Conservation (phyloP, 2,113 vertebrate genomes). For the Steatornis caripensis region DNA sequence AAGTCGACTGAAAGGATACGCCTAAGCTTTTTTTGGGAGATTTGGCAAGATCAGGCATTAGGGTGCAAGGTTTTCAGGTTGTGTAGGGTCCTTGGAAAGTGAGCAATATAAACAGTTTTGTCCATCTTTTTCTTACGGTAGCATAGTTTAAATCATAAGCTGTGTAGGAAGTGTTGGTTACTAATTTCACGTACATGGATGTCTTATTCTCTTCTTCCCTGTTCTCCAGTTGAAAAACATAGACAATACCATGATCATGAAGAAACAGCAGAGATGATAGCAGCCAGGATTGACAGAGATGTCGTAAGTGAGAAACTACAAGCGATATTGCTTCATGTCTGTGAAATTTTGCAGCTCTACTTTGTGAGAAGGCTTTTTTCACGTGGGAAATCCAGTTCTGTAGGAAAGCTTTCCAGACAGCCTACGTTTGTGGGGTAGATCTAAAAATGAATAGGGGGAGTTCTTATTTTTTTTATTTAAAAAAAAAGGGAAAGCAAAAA, state of each 20-base stretch:
- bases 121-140: not conserved
- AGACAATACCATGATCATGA: conserved; percentile 71
- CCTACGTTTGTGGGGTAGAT: not conserved
- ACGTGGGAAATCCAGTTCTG: not conserved
- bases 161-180: not conserved
- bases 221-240: conserved; percentile 76
- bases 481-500: not conserved
- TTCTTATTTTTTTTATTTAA: not conserved
- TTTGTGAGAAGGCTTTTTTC: not conserved
- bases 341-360: not conserved
- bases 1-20: not conserved
- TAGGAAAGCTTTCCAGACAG: not conserved
- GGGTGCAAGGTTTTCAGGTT: not conserved
- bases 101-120: not conserved
- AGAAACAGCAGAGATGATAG: conserved; percentile 78
- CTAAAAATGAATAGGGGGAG: not conserved
- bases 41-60: not conserved
- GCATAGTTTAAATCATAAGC: not conserved
- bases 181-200: not conserved
- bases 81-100: not conserved
- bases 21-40: not conserved
- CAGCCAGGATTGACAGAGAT: conserved; percentile 86
- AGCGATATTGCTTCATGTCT: not conserved
- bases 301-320: conserved; percentile 77
- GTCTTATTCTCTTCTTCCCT: not conserved